Evolutionary conservation across 2,113 vertebrate species (phyloP), one percentile per base, ranked within the genome.

Genomic region (Cochlearius cochlearius): DNA sequence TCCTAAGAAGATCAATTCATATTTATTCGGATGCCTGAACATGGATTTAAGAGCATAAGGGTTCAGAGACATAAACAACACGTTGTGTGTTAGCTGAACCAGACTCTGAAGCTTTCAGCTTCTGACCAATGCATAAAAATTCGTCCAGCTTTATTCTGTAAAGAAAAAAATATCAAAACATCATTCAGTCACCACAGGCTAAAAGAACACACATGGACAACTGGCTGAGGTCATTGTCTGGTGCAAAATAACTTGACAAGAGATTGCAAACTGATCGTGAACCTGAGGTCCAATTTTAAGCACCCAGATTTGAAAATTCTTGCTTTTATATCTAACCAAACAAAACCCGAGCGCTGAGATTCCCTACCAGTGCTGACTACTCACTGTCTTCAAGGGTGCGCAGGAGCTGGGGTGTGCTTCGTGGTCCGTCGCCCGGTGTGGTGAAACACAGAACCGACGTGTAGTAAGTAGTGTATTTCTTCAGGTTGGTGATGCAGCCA

Each of bases 361-460:
- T 78, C 30, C 29, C 41, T 10, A 10, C 19, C 22, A 22, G 34
- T 5, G 32, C 9, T 13, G 50, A 20, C 30, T 77, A 99, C 99
- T 99, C 97, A 99, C 99, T 98, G 97, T 99, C 99, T 66, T 99
- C 99, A 0, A 99, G 98, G 3, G 99, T 99, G 97, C 98, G 93
- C 77, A 99, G 59, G 23, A 99, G 98, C 91, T 98, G 98, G 4
- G 99, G 98, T 0, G 95, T 10, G 91, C 99, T 99, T 1, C 97
- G 98, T 4, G 99, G 99, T 16, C 99, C 99, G 0, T 99, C 99
- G 7, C 99, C 99, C 0, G 99, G 99, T 0, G 99, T 99, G 50
- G 99, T 99, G 96, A 99, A 99, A 73, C 99, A 99, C 71, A 99
- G 98, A 30, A 98, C 98, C 0, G 99, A 98, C 0, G 99, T 98